Evolutionary conservation across 2,113 vertebrate species (phyloP).

Genomic region (Patagioenas fasciata): DNA sequence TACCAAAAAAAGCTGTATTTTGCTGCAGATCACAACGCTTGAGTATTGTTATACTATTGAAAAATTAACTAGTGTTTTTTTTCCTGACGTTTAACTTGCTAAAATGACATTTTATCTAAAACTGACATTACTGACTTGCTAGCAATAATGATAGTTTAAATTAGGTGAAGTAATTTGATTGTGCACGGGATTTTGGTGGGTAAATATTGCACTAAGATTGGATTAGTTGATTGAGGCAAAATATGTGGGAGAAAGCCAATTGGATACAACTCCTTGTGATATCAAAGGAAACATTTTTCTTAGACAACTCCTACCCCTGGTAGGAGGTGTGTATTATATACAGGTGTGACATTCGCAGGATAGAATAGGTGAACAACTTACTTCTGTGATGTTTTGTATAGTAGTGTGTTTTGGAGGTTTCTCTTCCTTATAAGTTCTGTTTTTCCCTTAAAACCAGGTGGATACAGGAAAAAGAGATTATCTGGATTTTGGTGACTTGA

Average conservation of each 20-base stretch:
- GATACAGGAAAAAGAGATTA: conserved; percentile 77
- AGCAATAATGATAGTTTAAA: neutral
- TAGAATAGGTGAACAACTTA: neutral
- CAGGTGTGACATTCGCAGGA: neutral
- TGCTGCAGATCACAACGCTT: neutral
- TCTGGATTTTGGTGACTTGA: conserved; percentile 92
- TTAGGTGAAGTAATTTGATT: neutral
- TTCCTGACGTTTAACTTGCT: neutral
- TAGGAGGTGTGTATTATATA: neutral
- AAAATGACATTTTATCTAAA: neutral
- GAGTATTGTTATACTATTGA: neutral
- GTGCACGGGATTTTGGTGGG: neutral
- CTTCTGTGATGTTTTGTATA: neutral
- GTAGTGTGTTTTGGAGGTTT: neutral
- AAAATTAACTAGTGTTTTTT: neutral
- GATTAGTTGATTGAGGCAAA: neutral
- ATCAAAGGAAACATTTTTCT: neutral
- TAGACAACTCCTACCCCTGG: neutral
- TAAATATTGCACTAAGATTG: neutral
- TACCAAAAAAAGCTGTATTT: neutral
- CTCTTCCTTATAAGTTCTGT: neutral
- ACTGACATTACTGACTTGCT: neutral
- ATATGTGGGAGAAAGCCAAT: neutral
- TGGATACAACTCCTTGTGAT: neutral
- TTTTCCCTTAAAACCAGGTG: conserved; percentile 75